Base-by-base conservation (phyloP, 1,140 invertebrate species). In the Dysdera silvatica region DNA sequence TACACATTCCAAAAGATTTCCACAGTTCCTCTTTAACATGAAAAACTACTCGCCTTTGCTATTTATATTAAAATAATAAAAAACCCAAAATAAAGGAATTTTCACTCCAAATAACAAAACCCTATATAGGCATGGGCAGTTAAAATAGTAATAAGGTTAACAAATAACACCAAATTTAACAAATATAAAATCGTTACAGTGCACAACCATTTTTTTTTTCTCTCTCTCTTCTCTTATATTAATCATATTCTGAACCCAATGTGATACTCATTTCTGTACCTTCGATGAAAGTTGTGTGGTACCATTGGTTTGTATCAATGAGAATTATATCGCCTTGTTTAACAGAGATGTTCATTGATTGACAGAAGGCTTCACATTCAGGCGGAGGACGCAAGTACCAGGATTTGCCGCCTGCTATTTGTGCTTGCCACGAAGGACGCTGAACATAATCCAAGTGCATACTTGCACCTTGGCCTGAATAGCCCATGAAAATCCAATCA, bases 401-500 rank as follows among this genome's bases (percentile, higher is more conserved):
- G 7, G 82, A 78, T 75, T 96, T 96, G 68, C 76, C 81, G 0
- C 92, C 92, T 37, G 80, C 81, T 41, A 96, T 81, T 76, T 95
- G 92, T 0, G 91, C 92, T 77, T 96, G 92, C 92, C 92, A 96
- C 0, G 91, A 95, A 8, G 92, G 87, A 74, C 89, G 82, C 37
- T 83, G 80, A 12, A 96, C 91, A 66, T 91, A 88, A 74, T 95
- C 93, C 40, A 96, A 83, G 75, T 97, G 93, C 85, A 95, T 87
- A 68, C 92, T 87, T 1, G 93, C 92, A 0, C 94, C 93, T 72
- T 89, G 84, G 29, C 92, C 93, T 2, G 87, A 84, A 33, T 88
- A 91, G 0, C 93, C 94, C 85, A 97, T 95, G 72, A 97, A 97
- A 67, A 97, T 90, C 93, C 93, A 97, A 77, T 94, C 91, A 0